A percentile compares a stretch with the other conserved stretches of the same genome.
phyloP scores from a whole-genome alignment of 2,888 invertebrate species.

The Parnassius mnemosyne region DNA sequence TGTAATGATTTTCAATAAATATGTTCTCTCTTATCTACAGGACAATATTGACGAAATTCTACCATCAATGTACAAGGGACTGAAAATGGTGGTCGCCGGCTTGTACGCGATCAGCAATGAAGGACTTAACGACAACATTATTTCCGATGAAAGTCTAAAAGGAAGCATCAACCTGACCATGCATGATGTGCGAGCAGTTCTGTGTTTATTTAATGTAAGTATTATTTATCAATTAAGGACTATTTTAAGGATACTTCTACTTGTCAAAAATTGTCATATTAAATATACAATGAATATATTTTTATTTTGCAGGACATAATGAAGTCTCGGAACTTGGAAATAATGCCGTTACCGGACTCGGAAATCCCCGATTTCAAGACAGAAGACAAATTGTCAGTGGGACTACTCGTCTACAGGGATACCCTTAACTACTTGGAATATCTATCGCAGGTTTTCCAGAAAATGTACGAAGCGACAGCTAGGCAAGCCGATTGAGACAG shows the following conservation, averaged over 20 bases:
- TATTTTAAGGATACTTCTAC: not conserved
- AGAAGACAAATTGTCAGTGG: constrained; percentile 43
- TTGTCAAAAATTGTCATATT: not conserved
- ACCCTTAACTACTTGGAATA: constrained; percentile 68
- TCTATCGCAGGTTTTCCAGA: constrained; percentile 59
- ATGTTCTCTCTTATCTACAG: constrained; percentile 39
- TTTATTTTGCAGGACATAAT: constrained; percentile 58
- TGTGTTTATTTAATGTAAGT: constrained; percentile 85
- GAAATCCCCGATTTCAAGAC: constrained; percentile 54
- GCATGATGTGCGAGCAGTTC: constrained; percentile 81
- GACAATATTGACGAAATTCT: constrained; percentile 62
- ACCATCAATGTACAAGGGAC: constrained; percentile 82
- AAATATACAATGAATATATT: not conserved
- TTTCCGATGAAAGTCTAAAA: constrained; percentile 47
- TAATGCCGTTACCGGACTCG: constrained; percentile 49
- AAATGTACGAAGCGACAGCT: constrained; percentile 45
- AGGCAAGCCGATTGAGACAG: constrained; percentile 40
- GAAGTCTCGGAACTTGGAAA: constrained; percentile 54
- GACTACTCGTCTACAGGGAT: constrained; percentile 61
- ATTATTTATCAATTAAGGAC: constrained; percentile 20
- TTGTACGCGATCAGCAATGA: constrained; percentile 84
- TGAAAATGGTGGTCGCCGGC: constrained; percentile 87
- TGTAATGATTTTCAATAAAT: not conserved
- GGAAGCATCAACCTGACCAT: constrained; percentile 81
- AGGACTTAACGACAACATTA: constrained; percentile 61